Conservation (phyloP, 2,797 vertebrate genomes). For the Dallia pectoralis region DNA sequence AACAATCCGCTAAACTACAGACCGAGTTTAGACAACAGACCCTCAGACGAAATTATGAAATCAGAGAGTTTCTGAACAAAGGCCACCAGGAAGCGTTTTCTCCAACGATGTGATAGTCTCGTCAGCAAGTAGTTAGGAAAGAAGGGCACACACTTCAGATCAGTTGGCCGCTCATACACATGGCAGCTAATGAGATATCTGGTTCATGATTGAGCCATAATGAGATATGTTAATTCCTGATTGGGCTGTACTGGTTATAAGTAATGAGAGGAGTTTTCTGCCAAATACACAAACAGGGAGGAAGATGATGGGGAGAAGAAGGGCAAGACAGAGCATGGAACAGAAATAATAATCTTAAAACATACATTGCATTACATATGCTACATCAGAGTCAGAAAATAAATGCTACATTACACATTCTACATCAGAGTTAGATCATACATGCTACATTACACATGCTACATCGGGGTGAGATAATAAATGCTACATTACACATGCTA, state of each 20-base stretch:
- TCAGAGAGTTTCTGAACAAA: background rate
- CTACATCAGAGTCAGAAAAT: too few relatives aligned
- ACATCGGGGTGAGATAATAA: too few relatives aligned
- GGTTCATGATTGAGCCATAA: background rate
- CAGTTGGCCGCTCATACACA: background rate
- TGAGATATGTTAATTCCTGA: constrained; percentile 1
- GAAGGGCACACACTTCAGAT: background rate
- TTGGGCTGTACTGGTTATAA: background rate
- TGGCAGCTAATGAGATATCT: constrained; percentile 5
- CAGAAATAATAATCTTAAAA: too few relatives aligned
- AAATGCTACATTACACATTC: too few relatives aligned
- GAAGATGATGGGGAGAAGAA: background rate
- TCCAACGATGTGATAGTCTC: background rate
- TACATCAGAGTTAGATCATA: too few relatives aligned
- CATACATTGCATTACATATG: too few relatives aligned
- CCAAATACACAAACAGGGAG: background rate
- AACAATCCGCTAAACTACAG: background rate
- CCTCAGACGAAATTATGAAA: background rate
- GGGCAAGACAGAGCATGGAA: too few relatives aligned
- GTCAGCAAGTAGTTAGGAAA: background rate
- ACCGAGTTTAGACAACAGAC: background rate
- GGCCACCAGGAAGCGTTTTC: background rate
- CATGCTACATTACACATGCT: too few relatives aligned
- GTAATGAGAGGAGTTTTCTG: constrained; percentile 2
- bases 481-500: too few relatives aligned